A percentile compares a stretch with the other conserved stretches of the same genome.
These are phyloP conservation scores for Carollia perspicillata DNA, from an alignment of 2,113 vertebrate genomes.

Conservation along the genomic window DNA sequence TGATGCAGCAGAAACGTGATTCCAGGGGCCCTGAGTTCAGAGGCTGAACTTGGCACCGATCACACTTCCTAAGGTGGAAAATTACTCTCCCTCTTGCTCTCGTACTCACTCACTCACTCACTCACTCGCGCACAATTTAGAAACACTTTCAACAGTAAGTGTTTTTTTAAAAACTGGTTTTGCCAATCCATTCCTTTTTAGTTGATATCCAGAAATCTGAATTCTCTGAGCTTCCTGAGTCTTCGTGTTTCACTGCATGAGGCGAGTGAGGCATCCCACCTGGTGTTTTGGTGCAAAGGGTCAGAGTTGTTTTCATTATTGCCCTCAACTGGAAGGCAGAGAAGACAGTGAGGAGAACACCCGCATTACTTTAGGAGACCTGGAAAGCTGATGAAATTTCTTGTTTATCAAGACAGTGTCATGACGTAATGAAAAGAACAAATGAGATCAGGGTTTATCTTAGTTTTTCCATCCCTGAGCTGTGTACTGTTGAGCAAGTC, in stretches of 20 bases:
- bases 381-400: slow-evolving; percentile 16
- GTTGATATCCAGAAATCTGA: not conserved
- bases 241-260: not conserved
- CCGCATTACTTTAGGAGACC: not conserved
- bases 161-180: not conserved
- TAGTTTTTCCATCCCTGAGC: not conserved
- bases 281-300: not conserved
- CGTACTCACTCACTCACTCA: not conserved
- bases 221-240: not conserved
- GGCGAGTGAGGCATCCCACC: not conserved
- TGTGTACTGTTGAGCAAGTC: slow-evolving; percentile 7
- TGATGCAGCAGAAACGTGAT: slow-evolving; percentile 23
- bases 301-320: not conserved
- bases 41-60: not conserved
- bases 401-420: not conserved
- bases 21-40: not conserved
- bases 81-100: not conserved
- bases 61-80: not conserved
- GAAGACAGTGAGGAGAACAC: not conserved
- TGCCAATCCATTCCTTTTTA: not conserved
- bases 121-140: not conserved
- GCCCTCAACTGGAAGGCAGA: not conserved
- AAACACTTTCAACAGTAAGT: not conserved
- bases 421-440: slow-evolving; percentile 44
- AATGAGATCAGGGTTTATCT: slow-evolving; percentile 31